phyloP scores from a whole-genome alignment of 2,888 invertebrate genomes.

The Apodemia zela region DNA sequence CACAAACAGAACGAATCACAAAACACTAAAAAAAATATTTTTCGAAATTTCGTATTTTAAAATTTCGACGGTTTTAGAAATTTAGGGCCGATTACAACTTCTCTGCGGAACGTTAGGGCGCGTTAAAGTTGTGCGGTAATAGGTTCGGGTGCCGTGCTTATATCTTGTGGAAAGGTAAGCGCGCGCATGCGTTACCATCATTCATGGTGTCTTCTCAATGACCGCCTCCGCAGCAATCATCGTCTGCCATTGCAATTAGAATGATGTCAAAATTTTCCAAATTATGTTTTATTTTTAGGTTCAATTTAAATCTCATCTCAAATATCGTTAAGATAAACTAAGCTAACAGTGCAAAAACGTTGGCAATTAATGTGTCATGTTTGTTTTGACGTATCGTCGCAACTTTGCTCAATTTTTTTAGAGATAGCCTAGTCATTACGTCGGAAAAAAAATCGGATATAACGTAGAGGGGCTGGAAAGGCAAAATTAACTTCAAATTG shows the following conservation, averaged over 20 bases:
- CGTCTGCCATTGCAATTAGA: slow-evolving; percentile 31
- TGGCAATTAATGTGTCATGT: background rate
- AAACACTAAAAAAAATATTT: slow-evolving; percentile 8
- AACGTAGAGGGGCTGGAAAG: too few species aligned
- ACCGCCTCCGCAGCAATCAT: slow-evolving; percentile 64
- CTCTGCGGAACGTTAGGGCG: slow-evolving; percentile 65
- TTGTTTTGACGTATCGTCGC: background rate
- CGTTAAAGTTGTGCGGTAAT: slow-evolving; percentile 72
- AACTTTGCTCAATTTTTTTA: background rate
- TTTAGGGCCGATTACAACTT: slow-evolving; percentile 47
- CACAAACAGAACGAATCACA: slow-evolving; percentile 10
- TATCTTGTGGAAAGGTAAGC: slow-evolving; percentile 52
- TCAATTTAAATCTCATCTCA: slow-evolving; percentile 4
- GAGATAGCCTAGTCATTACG: too few species aligned
- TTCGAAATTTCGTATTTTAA: background rate
- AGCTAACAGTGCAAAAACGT: background rate
- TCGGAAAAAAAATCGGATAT: too few species aligned
- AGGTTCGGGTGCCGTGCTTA: slow-evolving; percentile 62
- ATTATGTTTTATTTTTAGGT: slow-evolving; percentile 12
- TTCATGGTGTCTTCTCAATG: slow-evolving; percentile 68
- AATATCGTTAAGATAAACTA: slow-evolving; percentile 15
- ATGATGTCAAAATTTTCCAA: slow-evolving; percentile 17
- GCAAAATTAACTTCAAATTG: too few species aligned
- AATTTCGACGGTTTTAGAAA: background rate
- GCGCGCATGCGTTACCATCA: slow-evolving; percentile 51